These are phyloP conservation scores for Emydoidea blandingii DNA, from an alignment of 2,797 vertebrate species.

Conservation along the genomic window DNA sequence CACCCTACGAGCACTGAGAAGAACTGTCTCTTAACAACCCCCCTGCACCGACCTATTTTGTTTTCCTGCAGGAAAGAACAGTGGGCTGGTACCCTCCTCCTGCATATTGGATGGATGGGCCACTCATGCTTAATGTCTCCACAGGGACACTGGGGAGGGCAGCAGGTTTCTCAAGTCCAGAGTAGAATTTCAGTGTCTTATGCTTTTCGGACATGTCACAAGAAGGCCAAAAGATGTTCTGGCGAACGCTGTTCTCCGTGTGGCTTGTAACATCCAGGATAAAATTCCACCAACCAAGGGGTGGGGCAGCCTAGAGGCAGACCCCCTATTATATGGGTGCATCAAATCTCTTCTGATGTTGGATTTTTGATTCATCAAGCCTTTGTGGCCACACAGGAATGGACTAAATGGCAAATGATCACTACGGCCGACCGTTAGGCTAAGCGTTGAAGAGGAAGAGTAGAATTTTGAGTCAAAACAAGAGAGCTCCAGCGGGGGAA, in stretches of 20 bases:
- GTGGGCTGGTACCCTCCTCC: not conserved
- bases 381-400: too few relatives aligned
- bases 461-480: not conserved
- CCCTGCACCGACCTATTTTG: fast-evolving
- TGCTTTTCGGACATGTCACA: too few relatives aligned
- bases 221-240: too few relatives aligned
- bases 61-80: not conserved
- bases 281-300: too few relatives aligned
- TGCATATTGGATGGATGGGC: not conserved
- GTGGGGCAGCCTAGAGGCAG: too few relatives aligned
- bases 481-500: not conserved
- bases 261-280: too few relatives aligned
- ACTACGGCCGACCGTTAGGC: too few relatives aligned
- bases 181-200: not conserved
- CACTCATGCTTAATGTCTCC: fast-evolving
- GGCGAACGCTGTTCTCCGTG: too few relatives aligned
- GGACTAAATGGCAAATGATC: too few relatives aligned
- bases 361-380: too few relatives aligned
- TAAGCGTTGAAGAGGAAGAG: not conserved
- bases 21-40: fast-evolving
- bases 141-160: not conserved
- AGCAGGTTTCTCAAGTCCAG: not conserved
- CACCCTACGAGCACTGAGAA: fast-evolving
- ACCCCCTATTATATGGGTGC: too few relatives aligned
- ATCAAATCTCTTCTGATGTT: too few relatives aligned